phyloP scores from a whole-genome alignment of 2,113 vertebrate species.

The Lichenostomus cassidix region DNA sequence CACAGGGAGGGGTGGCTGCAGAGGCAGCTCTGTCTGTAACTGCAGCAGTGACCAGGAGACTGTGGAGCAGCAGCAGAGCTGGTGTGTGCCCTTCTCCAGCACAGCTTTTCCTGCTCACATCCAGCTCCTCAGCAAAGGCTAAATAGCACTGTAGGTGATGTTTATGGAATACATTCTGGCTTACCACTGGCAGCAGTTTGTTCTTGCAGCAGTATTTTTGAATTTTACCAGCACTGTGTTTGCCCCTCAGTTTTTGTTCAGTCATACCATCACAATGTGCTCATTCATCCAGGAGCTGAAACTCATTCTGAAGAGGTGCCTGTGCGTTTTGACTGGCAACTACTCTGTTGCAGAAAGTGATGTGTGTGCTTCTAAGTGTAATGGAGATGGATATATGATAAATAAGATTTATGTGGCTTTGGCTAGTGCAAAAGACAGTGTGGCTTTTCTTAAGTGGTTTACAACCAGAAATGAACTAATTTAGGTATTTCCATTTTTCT shows the following conservation, averaged over 20 bases:
- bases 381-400: background rate
- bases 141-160: rapidly evolving
- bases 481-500: background rate
- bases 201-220: background rate
- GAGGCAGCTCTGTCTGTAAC: background rate
- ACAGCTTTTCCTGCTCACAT: background rate
- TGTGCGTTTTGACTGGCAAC: background rate
- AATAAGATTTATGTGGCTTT: background rate
- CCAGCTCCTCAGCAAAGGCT: background rate
- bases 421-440: background rate
- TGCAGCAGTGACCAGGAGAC: background rate
- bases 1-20: background rate
- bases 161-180: background rate
- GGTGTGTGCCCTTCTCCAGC: background rate
- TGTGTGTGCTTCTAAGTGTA: background rate
- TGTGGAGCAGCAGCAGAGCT: background rate
- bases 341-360: background rate
- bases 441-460: background rate
- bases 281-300: background rate
- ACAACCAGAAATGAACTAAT: background rate
- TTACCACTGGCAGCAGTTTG: background rate
- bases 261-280: background rate
- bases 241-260: background rate
- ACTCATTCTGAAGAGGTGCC: background rate
- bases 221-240: background rate